These are phyloP conservation scores for Napeogenes inachia DNA, from an alignment of 2,888 invertebrate genomes.

Conservation along the genomic window DNA sequence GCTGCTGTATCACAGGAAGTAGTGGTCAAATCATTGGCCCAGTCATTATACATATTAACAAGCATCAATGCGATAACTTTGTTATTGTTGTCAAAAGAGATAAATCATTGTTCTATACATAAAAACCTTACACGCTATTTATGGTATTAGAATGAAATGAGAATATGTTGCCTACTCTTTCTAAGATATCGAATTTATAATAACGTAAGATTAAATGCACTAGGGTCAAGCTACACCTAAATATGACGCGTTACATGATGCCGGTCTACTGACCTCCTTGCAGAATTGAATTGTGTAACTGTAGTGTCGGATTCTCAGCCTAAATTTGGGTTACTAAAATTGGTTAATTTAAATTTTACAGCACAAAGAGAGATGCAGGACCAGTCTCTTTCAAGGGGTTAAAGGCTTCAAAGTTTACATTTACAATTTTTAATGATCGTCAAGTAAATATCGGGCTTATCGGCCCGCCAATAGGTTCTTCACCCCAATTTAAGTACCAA, in stretches of 20 bases:
- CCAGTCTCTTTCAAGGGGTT: slow-evolving; percentile 52
- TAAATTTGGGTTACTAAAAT: slow-evolving; percentile 16
- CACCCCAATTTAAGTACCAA: slow-evolving; percentile 48
- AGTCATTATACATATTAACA: slow-evolving; percentile 43
- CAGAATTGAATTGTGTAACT: slow-evolving; percentile 20
- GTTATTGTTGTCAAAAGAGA: slow-evolving; percentile 36
- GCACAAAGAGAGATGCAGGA: slow-evolving; percentile 17
- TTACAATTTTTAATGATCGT: slow-evolving; percentile 66
- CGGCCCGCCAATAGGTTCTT: slow-evolving; percentile 56
- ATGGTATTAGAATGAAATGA: too few species aligned
- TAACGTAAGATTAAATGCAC: slow-evolving; percentile 1
- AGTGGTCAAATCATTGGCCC: slow-evolving; percentile 47
- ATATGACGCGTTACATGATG: slow-evolving; percentile 11
- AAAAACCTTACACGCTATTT: not conserved
- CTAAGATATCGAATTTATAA: not conserved
- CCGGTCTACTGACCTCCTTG: slow-evolving; percentile 21
- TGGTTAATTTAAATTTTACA: slow-evolving; percentile 8
- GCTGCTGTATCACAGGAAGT: slow-evolving; percentile 59
- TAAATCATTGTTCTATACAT: slow-evolving; percentile 28
- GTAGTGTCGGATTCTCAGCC: slow-evolving; percentile 17
- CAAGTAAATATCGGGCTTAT: slow-evolving; percentile 62
- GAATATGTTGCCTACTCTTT: too few species aligned
- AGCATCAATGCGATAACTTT: slow-evolving; percentile 36
- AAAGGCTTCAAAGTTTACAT: slow-evolving; percentile 54
- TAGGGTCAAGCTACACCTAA: slow-evolving; percentile 9